Percentiles rank a stretch among this genome's conserved stretches.
Evolutionary conservation across 2,113 vertebrate species (phyloP).

Genomic region (Aphelocoma coerulescens): DNA sequence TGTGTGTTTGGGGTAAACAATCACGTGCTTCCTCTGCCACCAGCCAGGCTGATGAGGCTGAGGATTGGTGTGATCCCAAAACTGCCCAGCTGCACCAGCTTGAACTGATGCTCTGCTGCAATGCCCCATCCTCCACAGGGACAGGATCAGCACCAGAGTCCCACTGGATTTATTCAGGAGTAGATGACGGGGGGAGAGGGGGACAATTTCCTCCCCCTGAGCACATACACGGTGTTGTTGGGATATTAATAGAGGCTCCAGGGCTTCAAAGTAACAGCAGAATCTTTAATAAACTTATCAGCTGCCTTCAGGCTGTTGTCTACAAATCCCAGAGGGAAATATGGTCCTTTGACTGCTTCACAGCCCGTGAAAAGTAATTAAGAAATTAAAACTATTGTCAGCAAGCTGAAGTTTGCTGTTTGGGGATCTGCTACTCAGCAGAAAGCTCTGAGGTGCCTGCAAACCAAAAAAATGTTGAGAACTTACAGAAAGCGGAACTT

Average conservation of each 20-base stretch:
- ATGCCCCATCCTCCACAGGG: background rate
- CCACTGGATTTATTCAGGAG: background rate
- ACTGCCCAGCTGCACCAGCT: background rate
- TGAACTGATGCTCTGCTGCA: background rate
- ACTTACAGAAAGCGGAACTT: background rate
- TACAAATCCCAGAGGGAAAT: background rate
- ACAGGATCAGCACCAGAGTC: background rate
- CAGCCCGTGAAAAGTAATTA: constrained; percentile 27
- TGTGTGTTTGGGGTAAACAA: background rate
- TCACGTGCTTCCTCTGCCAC: fast-evolving
- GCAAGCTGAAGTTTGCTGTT: background rate
- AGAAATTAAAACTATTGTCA: constrained; percentile 17
- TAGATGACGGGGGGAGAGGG: fast-evolving
- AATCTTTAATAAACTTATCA: constrained; percentile 48
- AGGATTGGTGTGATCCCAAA: fast-evolving
- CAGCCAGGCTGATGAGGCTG: background rate
- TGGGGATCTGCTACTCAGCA: background rate
- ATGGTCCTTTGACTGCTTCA: background rate
- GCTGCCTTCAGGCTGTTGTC: constrained; percentile 13
- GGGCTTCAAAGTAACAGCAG: background rate
- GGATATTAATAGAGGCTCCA: constrained; percentile 9
- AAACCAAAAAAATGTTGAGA: background rate
- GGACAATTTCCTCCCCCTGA: background rate
- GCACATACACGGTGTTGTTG: background rate
- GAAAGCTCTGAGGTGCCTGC: background rate